phyloP scores from a whole-genome alignment of 64 coral and sea anemone genomes.

The Dendronephthya gigantea region DNA sequence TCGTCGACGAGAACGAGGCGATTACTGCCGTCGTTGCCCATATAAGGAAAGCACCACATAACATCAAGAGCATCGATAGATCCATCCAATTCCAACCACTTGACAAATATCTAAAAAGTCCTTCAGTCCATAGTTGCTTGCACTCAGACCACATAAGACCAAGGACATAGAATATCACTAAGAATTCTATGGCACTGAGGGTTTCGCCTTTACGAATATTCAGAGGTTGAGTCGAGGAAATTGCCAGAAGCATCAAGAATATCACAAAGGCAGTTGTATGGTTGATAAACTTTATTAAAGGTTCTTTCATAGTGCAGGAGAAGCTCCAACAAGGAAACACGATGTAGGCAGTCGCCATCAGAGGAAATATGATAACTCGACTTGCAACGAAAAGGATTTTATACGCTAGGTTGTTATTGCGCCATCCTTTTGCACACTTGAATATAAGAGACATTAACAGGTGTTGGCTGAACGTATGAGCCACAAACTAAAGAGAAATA shows the following conservation, averaged over 20 bases:
- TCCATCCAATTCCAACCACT: conserved; percentile 99
- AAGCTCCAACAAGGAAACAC: conserved; percentile 58
- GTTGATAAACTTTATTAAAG: conserved; percentile 93
- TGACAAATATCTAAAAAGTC: conserved; percentile 54
- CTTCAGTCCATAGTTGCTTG: conserved; percentile 72
- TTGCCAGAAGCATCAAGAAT: conserved; percentile 59
- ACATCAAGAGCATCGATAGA: conserved; percentile 66
- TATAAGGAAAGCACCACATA: conserved; percentile 61
- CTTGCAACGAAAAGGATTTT: conserved; percentile 57
- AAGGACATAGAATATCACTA: conserved; percentile 68
- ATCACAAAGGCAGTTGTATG: conserved; percentile 73
- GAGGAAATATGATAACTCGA: conserved; percentile 70
- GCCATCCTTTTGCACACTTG: conserved; percentile 58
- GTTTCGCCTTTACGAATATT: conserved; percentile 53
- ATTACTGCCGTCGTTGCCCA: conserved; percentile 49
- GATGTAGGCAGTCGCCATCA: conserved; percentile 74
- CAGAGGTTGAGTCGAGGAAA: conserved; percentile 56
- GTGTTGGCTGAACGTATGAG: conserved; percentile 79
- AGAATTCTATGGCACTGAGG: conserved; percentile 55
- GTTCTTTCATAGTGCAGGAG: conserved; percentile 65
- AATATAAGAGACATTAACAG: conserved; percentile 78
- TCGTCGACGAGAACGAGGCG: background rate
- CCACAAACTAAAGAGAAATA: background rate
- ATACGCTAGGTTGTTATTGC: conserved; percentile 58
- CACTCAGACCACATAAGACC: conserved; percentile 86